A percentile compares a stretch with the other conserved stretches of the same genome.
Evolutionary conservation across 2,888 invertebrate genomes (phyloP).

Genomic region (Masnerella sp.): DNA sequence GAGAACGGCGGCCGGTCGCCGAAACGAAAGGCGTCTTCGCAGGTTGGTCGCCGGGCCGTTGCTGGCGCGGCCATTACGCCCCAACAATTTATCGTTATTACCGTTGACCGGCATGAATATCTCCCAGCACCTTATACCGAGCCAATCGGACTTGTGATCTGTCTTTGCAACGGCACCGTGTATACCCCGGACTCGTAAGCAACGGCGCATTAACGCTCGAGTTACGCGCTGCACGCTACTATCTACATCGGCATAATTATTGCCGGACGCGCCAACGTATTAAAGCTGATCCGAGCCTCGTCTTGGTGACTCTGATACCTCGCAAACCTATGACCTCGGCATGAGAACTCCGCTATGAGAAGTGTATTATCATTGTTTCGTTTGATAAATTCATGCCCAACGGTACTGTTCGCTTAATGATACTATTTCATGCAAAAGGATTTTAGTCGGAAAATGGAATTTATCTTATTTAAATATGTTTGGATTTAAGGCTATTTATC

Average conservation of each 20-base stretch:
- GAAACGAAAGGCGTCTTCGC: slow-evolving; percentile 55
- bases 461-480: too few species aligned
- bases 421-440: too few species aligned
- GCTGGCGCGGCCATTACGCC: slow-evolving; percentile 66
- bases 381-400: too few species aligned
- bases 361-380: slow-evolving; percentile 37
- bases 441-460: too few species aligned
- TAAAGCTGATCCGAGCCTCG: slow-evolving; percentile 63
- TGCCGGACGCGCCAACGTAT: slow-evolving; percentile 66
- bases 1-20: slow-evolving; percentile 54
- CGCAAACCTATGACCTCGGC: slow-evolving; percentile 53
- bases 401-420: too few species aligned
- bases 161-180: slow-evolving; percentile 61
- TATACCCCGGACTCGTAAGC: slow-evolving; percentile 59
- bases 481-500: too few species aligned
- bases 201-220: slow-evolving; percentile 72
- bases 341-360: slow-evolving; percentile 36
- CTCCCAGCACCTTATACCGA: slow-evolving; percentile 65
- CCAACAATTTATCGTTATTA: slow-evolving; percentile 73
- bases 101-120: slow-evolving; percentile 72
- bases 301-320: slow-evolving; percentile 52
- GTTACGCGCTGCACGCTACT: slow-evolving; percentile 69
- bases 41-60: slow-evolving; percentile 55
- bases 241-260: slow-evolving; percentile 75
- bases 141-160: slow-evolving; percentile 66